phyloP scores from a whole-genome alignment of 2,797 vertebrate genomes.

The Emydoidea blandingii region DNA sequence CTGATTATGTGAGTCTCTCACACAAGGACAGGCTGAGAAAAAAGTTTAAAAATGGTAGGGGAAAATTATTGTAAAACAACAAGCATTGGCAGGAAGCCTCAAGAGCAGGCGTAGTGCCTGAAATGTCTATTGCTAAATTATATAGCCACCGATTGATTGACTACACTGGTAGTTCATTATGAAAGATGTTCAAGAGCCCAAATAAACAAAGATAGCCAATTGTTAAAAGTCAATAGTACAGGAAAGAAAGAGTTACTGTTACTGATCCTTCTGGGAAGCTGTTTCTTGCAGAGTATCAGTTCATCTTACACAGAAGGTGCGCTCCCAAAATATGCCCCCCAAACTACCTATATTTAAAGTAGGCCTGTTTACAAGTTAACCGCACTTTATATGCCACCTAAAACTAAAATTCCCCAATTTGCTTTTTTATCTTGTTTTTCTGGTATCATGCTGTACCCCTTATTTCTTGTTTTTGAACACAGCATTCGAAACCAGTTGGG shows the following conservation, averaged over 20 bases:
- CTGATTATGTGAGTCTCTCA: constrained; percentile 5
- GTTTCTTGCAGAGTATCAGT: background rate
- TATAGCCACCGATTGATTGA: background rate
- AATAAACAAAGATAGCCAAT: background rate
- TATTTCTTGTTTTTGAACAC: background rate
- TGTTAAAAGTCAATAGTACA: background rate
- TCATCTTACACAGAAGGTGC: background rate
- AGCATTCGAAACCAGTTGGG: background rate
- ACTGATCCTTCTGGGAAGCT: background rate
- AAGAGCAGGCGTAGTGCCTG: background rate
- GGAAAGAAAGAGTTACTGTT: background rate
- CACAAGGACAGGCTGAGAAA: constrained; percentile 15
- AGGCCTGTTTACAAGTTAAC: background rate
- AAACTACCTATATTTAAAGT: background rate
- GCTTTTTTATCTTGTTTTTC: background rate
- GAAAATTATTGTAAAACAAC: constrained; percentile 1
- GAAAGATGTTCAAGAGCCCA: background rate
- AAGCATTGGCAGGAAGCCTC: background rate
- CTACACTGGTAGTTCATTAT: background rate
- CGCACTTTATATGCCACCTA: background rate
- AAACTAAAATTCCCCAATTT: background rate
- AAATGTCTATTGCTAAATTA: background rate
- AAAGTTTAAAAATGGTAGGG: constrained; percentile 16
- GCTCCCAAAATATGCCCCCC: background rate
- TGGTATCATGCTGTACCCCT: background rate